Base-by-base conservation (phyloP, 2,797 vertebrate species). In the Spinibarbus caldwelli region DNA sequence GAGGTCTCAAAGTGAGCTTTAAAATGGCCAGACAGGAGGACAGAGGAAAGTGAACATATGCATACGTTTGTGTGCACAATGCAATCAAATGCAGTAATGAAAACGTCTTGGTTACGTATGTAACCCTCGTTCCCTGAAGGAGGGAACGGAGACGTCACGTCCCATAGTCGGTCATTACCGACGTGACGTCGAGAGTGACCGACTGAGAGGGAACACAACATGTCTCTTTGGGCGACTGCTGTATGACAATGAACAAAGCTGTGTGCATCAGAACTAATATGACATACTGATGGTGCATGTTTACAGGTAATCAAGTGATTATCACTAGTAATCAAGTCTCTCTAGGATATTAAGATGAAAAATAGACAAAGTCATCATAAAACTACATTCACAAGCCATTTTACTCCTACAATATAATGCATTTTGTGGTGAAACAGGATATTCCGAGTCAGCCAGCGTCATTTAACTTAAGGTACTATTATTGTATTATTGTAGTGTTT, bases 1-100 rank as follows among this genome's bases (percentile, higher is more conserved):
- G 72, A 78, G 54, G 64, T 70, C 82, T 80, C 29, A 75, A 67
- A 75, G 47, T 71, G 62, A 70, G 47, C 70, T 29, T 66, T 84
- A 41, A 80, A 31, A 70, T 68, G 67, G 62, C 70, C 52, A 67
- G 77, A 81, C 38, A 75, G 12, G 43, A 76, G 67, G 45, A 71
- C 26, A 14, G 41, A 34, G 45, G 26, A 34, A 47, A 34, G 31
- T 54, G 79, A 34, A 29, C 47, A 21, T 59, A 6, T 66, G 29
- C 17, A 6, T 67, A 36, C 67, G 10, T 45, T 57, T 29, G 64
- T 59, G 36, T 21, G 15, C n/a, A 45, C 19, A 29, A 59, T 36
- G 38, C 76, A 71, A 70, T 41, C 36, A 41, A 70, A 36, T 23
- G 19, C 31, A 68, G 10, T 19, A 68, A 12, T 62, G 38, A 29